Evolutionary conservation across 2,888 invertebrate genomes (phyloP).

Genomic region (Gymnoscelis rufifasciata): DNA sequence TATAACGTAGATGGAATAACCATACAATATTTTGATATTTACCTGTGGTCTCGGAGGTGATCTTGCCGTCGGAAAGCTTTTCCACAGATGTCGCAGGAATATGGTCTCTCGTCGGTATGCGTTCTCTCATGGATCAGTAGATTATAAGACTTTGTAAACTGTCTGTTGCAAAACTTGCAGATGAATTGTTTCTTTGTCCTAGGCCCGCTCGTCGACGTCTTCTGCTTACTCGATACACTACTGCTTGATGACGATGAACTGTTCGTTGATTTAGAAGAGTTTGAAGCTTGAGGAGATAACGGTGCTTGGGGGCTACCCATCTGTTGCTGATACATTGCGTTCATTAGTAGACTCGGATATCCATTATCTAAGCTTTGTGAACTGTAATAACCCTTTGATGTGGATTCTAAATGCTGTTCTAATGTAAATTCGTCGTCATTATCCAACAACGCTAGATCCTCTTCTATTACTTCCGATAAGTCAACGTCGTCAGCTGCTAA

Average conservation of each 20-base stretch:
- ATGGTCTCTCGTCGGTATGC: slow-evolving; percentile 98
- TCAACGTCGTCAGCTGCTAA: slow-evolving; percentile 82
- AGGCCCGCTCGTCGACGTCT: slow-evolving; percentile 80
- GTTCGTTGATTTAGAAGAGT: slow-evolving; percentile 69
- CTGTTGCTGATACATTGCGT: slow-evolving; percentile 82
- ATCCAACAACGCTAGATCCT: slow-evolving; percentile 86
- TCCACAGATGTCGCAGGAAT: slow-evolving; percentile 98
- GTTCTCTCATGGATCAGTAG: slow-evolving; percentile 98
- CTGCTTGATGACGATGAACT: slow-evolving; percentile 70
- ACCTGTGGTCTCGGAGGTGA: slow-evolving; percentile 96
- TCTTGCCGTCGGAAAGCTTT: slow-evolving; percentile 99
- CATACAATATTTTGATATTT: slow-evolving; percentile 40
- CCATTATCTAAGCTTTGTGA: slow-evolving; percentile 82
- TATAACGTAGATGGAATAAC: slow-evolving; percentile 13
- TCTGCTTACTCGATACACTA: slow-evolving; percentile 69
- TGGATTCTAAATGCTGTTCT: slow-evolving; percentile 74
- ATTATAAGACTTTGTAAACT: slow-evolving; percentile 99
- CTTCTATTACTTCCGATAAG: slow-evolving; percentile 84
- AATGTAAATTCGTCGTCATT: slow-evolving; percentile 85
- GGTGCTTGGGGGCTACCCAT: slow-evolving; percentile 71
- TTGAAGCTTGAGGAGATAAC: slow-evolving; percentile 65
- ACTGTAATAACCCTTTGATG: slow-evolving; percentile 65
- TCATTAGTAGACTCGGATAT: slow-evolving; percentile 85
- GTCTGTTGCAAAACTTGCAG: slow-evolving; percentile 97
- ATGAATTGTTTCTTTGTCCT: slow-evolving; percentile 98